These are phyloP conservation scores for Pteria penguin DNA, from an alignment of 2,888 invertebrate genomes.

Conservation along the genomic window DNA sequence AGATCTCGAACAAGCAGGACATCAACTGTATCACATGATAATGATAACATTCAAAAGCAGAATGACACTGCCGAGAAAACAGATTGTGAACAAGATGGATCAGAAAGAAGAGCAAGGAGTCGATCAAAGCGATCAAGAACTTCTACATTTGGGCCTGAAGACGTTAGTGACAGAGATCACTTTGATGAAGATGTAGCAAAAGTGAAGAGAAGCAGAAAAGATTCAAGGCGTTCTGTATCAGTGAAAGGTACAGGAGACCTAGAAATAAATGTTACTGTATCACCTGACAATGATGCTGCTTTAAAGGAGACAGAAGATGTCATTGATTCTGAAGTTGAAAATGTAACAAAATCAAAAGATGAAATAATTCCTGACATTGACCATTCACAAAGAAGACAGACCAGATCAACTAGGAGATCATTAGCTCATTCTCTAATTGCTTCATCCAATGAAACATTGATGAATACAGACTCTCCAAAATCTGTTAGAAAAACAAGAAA, in stretches of 20 bases:
- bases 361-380: not conserved
- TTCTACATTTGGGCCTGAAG: not conserved
- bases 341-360: not conserved
- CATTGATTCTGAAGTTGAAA: not conserved
- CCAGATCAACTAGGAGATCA: no score
- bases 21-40: no score
- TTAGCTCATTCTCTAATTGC: no score
- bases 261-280: not conserved
- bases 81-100: not conserved
- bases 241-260: not conserved
- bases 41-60: no score
- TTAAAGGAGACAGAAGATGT: not conserved
- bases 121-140: not conserved
- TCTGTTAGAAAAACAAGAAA: not conserved
- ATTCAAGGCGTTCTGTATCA: slow-evolving; percentile 17
- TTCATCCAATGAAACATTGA: not conserved
- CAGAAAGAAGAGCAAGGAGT: not conserved
- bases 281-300: not conserved
- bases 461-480: not conserved
- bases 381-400: no score
- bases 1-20: no score
- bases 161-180: no score
- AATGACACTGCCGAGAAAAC: no score
- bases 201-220: slow-evolving; percentile 15
- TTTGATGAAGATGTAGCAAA: not conserved